A percentile compares a stretch with the other conserved stretches of the same genome.
These are phyloP conservation scores for Dicyrtoma fusca DNA, from an alignment of 2,888 invertebrate species.

Conservation along the genomic window DNA sequence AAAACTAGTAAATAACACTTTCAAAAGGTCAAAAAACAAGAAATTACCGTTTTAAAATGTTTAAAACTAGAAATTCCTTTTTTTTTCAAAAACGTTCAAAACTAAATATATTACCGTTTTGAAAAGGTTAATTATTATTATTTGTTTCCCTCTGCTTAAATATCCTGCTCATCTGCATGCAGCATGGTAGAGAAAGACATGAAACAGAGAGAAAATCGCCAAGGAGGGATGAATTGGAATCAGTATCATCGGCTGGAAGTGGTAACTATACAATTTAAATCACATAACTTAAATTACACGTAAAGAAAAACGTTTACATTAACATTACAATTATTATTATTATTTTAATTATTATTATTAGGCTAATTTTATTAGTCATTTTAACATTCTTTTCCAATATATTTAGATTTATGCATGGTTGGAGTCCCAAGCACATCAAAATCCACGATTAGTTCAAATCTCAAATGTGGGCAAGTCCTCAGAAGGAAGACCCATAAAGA, in stretches of 20 bases:
- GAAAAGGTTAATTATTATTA: no score
- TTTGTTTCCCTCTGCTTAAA: no score
- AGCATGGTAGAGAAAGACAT: constrained; percentile 51
- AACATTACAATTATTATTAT: not conserved
- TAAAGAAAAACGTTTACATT: not conserved
- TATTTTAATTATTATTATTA: not conserved
- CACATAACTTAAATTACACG: no score
- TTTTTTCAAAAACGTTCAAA: no score
- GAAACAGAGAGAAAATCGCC: constrained; percentile 38
- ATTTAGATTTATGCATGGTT: constrained; percentile 55
- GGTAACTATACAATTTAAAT: constrained; percentile 43
- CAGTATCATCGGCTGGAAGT: constrained; percentile 48
- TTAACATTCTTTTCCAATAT: not conserved
- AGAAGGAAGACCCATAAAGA: constrained; percentile 59
- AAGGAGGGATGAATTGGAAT: constrained; percentile 53
- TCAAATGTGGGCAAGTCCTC: constrained; percentile 57
- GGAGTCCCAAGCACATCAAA: constrained; percentile 54
- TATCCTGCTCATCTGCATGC: no score
- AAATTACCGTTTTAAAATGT: no score
- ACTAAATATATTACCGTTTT: no score
- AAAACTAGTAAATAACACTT: no score
- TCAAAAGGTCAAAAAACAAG: no score
- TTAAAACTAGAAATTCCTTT: no score
- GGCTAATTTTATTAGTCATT: not conserved
- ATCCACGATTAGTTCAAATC: constrained; percentile 55